A percentile compares a stretch with the other conserved stretches of the same genome.
Evolutionary conservation across 2,113 vertebrate species (phyloP).

Genomic region (Psilopsiagon aurifrons): DNA sequence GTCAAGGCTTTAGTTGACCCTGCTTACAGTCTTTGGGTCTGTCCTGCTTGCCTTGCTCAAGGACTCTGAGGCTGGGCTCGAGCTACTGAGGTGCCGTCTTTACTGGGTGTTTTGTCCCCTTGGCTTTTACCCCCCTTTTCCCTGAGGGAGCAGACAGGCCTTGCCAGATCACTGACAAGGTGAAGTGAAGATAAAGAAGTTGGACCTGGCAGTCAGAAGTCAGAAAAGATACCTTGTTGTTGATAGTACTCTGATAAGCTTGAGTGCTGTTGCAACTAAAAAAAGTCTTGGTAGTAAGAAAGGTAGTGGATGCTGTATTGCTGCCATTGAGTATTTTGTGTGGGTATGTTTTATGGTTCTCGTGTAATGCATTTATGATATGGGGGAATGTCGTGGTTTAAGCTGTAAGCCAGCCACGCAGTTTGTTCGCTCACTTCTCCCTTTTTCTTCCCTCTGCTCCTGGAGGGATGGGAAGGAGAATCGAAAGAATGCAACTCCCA

Average conservation of each 20-base stretch:
- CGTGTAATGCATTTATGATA: neutral
- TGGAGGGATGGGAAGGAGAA: too few relatives aligned
- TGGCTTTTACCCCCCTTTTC: neutral
- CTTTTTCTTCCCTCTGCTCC: too few relatives aligned
- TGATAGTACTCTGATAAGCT: neutral
- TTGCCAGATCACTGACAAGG: neutral
- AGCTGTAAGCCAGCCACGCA: too few relatives aligned
- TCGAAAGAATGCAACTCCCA: too few relatives aligned
- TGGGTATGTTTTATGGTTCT: neutral
- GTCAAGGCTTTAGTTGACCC: neutral
- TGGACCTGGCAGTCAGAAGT: neutral
- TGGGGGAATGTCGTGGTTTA: too few relatives aligned
- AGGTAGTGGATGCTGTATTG: neutral
- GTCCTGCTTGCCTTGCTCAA: fast-evolving
- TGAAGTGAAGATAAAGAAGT: neutral
- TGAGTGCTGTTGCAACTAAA: neutral
- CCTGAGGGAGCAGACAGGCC: neutral
- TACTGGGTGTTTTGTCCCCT: neutral
- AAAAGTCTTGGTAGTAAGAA: neutral
- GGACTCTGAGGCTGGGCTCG: fast-evolving
- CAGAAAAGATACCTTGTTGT: neutral
- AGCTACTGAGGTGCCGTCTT: neutral
- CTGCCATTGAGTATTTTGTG: neutral
- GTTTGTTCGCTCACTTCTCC: too few relatives aligned
- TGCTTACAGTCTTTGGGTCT: neutral